Evolutionary conservation across 2,797 vertebrate genomes (phyloP), one percentile per base, ranked within the genome.

Genomic region (Netta rufina): DNA sequence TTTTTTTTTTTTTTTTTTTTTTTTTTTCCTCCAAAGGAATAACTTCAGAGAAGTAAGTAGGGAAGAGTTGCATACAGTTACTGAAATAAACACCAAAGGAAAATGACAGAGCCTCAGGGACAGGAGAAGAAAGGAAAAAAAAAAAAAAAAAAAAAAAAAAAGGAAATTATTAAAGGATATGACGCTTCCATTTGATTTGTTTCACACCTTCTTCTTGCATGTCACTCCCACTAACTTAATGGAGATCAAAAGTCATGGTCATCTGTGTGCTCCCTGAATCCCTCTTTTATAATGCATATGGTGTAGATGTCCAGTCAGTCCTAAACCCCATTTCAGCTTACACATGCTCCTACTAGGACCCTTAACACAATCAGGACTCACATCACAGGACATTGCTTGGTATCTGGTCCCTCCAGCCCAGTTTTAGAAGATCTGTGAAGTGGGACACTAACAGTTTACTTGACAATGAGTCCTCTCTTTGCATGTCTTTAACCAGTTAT

Each of bases 311-410:
- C 56, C 3, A 2, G 30, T 32, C 54, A 67, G n/a, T 22, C 32
- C 36, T 41, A 62, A 74, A 56, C 17, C 47, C 4, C 7, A 14
- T 36, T 74, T 74, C 62, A 74, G 43, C 62, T 62, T 74, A 79
- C 2, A 5, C 3, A 2, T 17, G 16, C 38, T 86, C 57, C 43
- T 70, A 54, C 28, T 30, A 39, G 58, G n/a, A 87, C 12, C 39
- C 0, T 0, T 16, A 27, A 65, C n/a, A 69, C 43, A 32, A 16
- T 22, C 36, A 39, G 18, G 13, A 33, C 24, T 27, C 0, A 0
- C 4, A 10, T 25, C 15, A 79, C 25, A 14, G 16, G 27, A 32
- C 38, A 53, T 11, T 39, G 53, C 38, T 74, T 83, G 20, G 27
- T 20, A 39, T 12, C 27, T 4, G 0, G 20, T 70, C 30, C 49